Conservation (phyloP, 1,140 invertebrate species). For the Metopolophium dirhodum region DNA sequence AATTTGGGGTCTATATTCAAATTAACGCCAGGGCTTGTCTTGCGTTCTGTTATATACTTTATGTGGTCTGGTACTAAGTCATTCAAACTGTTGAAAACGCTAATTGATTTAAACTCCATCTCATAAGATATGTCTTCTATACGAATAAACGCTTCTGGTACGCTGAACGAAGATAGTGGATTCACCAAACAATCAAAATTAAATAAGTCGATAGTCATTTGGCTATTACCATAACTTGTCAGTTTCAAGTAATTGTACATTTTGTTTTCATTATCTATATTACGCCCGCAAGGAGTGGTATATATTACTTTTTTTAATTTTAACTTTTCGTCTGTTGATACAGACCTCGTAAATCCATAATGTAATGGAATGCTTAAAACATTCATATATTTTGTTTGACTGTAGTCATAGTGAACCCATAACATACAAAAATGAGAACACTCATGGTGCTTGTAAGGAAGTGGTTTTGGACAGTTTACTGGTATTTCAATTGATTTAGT, state of each 20-base stretch:
- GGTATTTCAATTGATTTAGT: background rate
- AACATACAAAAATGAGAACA: constrained; percentile 69
- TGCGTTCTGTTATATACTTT: constrained; percentile 83
- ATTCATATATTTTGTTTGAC: constrained; percentile 76
- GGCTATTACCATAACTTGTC: constrained; percentile 67
- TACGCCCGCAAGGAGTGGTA: constrained; percentile 83
- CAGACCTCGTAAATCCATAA: constrained; percentile 79
- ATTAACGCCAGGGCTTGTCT: constrained; percentile 82
- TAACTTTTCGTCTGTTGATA: background rate
- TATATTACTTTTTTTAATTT: constrained; percentile 72
- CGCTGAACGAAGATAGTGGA: constrained; percentile 78
- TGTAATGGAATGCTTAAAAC: constrained; percentile 85
- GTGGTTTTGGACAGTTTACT: background rate
- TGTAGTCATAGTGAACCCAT: constrained; percentile 64
- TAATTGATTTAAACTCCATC: constrained; percentile 85
- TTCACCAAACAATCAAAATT: constrained; percentile 82
- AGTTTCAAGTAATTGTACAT: constrained; percentile 77
- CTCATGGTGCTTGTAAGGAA: background rate
- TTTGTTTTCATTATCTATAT: constrained; percentile 78
- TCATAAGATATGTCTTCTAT: constrained; percentile 75
- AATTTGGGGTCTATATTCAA: constrained; percentile 87
- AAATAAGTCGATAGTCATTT: constrained; percentile 82
- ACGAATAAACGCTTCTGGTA: background rate
- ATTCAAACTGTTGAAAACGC: constrained; percentile 89
- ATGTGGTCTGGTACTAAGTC: constrained; percentile 81